Conservation (phyloP, 1,140 invertebrate species). For the Dendroctonus ponderosae region DNA sequence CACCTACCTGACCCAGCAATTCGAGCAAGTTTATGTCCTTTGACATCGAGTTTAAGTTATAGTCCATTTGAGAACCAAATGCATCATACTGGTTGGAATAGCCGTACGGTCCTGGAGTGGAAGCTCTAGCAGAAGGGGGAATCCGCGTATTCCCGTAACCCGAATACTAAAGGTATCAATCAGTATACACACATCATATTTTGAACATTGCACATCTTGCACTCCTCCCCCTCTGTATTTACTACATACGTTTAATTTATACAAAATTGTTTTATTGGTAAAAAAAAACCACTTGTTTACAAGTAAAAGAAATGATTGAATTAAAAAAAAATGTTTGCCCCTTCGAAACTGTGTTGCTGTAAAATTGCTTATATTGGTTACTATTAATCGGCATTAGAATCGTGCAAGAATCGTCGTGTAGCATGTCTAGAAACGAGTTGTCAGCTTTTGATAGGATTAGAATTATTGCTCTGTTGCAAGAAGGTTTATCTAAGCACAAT, state of each 20-base stretch:
- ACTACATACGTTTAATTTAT: background rate
- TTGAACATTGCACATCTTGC: too few species aligned
- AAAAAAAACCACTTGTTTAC: background rate
- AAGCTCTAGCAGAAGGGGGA: slow-evolving; percentile 17
- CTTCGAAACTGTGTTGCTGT: too few species aligned
- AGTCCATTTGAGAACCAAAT: slow-evolving; percentile 31
- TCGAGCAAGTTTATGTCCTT: slow-evolving; percentile 34
- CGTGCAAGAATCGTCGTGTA: too few species aligned
- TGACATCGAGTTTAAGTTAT: slow-evolving; percentile 33
- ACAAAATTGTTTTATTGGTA: background rate
- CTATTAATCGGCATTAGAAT: too few species aligned
- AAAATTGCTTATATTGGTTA: too few species aligned
- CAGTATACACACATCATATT: background rate
- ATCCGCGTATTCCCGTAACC: slow-evolving; percentile 23
- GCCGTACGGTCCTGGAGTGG: slow-evolving; percentile 21
- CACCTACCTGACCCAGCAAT: slow-evolving; percentile 22
- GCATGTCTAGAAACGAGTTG: too few species aligned
- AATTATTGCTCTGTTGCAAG: too few species aligned
- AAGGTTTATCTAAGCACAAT: too few species aligned
- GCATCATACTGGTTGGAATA: slow-evolving; percentile 23
- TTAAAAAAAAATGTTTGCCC: too few species aligned
- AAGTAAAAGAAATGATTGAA: too few species aligned
- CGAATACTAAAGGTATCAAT: slow-evolving; percentile 16
- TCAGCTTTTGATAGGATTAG: too few species aligned
- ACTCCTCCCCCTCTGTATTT: too few species aligned